These are phyloP conservation scores for Ptychoptera albimana DNA, from an alignment of 2,888 invertebrate species.

Conservation along the genomic window DNA sequence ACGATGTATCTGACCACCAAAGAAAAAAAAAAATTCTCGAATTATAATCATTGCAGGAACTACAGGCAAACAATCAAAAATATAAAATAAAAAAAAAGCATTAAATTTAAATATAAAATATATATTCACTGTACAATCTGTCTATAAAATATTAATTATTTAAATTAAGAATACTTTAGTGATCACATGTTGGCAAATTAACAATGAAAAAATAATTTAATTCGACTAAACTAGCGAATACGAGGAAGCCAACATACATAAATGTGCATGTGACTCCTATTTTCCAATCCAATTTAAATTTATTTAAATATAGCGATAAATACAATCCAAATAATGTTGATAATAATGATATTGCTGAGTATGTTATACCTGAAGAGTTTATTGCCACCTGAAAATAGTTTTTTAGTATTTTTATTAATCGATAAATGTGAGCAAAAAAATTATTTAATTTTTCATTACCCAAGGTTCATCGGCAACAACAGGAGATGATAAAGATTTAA, in stretches of 20 bases:
- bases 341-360: slow-evolving; percentile 57
- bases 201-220: slow-evolving; percentile 60
- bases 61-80: too few species aligned
- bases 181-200: slow-evolving; percentile 52
- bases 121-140: too few species aligned
- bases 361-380: slow-evolving; percentile 59
- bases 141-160: too few species aligned
- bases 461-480: slow-evolving; percentile 37
- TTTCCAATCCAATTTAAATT: slow-evolving; percentile 52
- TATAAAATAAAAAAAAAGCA: too few species aligned
- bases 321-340: slow-evolving; percentile 57
- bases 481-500: slow-evolving; percentile 49
- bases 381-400: slow-evolving; percentile 37
- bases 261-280: slow-evolving; percentile 49
- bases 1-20: too few species aligned
- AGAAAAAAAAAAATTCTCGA: too few species aligned
- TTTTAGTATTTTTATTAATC: neutral
- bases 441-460: slow-evolving; percentile 20
- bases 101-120: too few species aligned
- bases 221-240: slow-evolving; percentile 56
- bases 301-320: slow-evolving; percentile 44
- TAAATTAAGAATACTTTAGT: too few species aligned
- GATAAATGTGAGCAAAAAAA: neutral
- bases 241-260: slow-evolving; percentile 49
- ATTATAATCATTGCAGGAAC: too few species aligned